A percentile compares a stretch with the other conserved stretches of the same genome.
Conservation (phyloP, 2,888 invertebrate genomes). For the Ophraella communa region DNA sequence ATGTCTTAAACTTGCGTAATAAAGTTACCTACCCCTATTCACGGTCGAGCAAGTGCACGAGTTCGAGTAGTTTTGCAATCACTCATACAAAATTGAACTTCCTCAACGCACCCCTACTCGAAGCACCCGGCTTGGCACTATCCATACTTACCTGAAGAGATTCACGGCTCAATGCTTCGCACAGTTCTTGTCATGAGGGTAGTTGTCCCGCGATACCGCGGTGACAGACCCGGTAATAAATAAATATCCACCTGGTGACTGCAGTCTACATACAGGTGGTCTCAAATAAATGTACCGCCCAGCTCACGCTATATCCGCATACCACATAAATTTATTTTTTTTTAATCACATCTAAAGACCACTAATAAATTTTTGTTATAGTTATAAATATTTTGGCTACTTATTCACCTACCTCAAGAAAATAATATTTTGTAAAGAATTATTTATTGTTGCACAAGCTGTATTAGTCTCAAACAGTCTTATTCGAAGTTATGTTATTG, state of each 20-base stretch:
- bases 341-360: too few relatives aligned
- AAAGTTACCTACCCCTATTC: too few relatives aligned
- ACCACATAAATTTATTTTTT: too few relatives aligned
- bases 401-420: too few relatives aligned
- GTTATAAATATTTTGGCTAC: too few relatives aligned
- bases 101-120: constrained; percentile 10
- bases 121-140: constrained; percentile 16
- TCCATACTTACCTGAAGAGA: not conserved
- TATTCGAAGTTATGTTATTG: too few relatives aligned
- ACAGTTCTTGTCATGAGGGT: constrained; percentile 32
- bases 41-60: constrained; percentile 10
- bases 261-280: not conserved
- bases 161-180: constrained; percentile 27
- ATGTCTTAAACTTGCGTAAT: too few relatives aligned
- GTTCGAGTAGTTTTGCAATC: not conserved
- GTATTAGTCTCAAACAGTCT: too few relatives aligned
- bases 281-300: not conserved
- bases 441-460: too few relatives aligned
- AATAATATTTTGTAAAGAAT: too few relatives aligned
- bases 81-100: not conserved
- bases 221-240: not conserved
- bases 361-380: too few relatives aligned
- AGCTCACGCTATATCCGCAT: too few relatives aligned
- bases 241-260: not conserved
- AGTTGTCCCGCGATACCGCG: constrained; percentile 5